Percentiles rank a stretch among this genome's conserved stretches.
Evolutionary conservation across 2,113 vertebrate species (phyloP).

Genomic region (Myiagra hebetior): DNA sequence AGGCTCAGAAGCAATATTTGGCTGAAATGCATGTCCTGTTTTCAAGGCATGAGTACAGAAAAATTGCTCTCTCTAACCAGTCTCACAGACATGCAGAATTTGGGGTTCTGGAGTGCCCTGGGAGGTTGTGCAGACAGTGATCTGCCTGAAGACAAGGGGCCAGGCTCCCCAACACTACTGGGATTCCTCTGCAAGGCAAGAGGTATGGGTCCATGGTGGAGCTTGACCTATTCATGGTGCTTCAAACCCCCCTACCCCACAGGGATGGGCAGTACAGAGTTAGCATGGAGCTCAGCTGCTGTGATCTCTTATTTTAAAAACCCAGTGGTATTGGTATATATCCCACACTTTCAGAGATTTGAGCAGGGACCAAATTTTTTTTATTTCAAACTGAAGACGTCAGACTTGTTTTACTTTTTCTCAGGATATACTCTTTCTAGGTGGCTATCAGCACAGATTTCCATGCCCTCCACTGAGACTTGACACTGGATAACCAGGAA

Average conservation of each 20-base stretch:
- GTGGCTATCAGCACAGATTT: background rate
- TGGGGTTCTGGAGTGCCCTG: background rate
- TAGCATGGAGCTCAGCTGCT: background rate
- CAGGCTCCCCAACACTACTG: background rate
- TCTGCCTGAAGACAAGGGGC: fast-evolving
- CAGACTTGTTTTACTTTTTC: background rate
- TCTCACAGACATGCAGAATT: background rate
- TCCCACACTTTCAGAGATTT: background rate
- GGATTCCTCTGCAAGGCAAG: background rate
- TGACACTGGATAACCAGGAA: background rate
- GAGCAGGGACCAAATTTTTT: background rate
- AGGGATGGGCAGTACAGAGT: background rate
- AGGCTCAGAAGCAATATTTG: background rate
- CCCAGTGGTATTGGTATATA: background rate
- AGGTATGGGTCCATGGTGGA: background rate
- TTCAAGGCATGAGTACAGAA: background rate
- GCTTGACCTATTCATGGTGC: background rate
- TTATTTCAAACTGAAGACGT: background rate
- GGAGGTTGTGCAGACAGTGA: background rate
- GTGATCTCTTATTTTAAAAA: background rate
- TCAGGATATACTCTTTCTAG: background rate
- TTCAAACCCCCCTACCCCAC: background rate
- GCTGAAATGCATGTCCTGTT: background rate
- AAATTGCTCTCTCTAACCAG: background rate
- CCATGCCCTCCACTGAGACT: background rate